Evolutionary conservation across 2,888 invertebrate genomes (phyloP).

Genomic region (Stenurella melanura): DNA sequence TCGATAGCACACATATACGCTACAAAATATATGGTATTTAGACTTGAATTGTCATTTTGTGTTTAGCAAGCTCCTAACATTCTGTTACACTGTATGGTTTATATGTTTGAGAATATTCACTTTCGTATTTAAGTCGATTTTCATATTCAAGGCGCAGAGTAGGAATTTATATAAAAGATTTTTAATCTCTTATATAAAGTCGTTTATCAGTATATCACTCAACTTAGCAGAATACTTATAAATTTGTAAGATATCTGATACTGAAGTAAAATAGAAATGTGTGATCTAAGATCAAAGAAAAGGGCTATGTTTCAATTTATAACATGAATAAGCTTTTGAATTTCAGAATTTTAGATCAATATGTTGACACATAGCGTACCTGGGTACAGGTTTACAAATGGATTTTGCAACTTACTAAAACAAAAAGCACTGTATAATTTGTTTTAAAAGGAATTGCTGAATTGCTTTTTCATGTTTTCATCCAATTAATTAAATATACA

Average conservation of each 20-base stretch:
- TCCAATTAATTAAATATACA: conserved; percentile 3
- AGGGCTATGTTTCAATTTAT: conserved; percentile 10
- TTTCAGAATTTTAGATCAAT: not conserved
- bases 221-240: not conserved
- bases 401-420: not conserved
- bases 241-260: not conserved
- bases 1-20: no score
- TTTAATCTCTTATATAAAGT: no score
- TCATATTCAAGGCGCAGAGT: no score
- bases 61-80: no score
- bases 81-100: no score
- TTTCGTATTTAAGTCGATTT: no score
- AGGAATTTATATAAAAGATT: not conserved
- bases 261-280: not conserved
- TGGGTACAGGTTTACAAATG: not conserved
- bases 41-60: no score
- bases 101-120: no score
- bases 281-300: not conserved
- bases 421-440: not conserved
- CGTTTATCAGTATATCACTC: not conserved
- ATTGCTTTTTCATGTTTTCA: conserved; percentile 3
- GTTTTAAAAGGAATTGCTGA: not conserved
- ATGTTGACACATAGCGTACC: conserved; percentile 1
- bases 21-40: no score
- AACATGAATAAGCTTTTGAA: conserved; percentile 18